Evolutionary conservation across 2,113 vertebrate species (phyloP).

Genomic region (Meleagris gallopavo): DNA sequence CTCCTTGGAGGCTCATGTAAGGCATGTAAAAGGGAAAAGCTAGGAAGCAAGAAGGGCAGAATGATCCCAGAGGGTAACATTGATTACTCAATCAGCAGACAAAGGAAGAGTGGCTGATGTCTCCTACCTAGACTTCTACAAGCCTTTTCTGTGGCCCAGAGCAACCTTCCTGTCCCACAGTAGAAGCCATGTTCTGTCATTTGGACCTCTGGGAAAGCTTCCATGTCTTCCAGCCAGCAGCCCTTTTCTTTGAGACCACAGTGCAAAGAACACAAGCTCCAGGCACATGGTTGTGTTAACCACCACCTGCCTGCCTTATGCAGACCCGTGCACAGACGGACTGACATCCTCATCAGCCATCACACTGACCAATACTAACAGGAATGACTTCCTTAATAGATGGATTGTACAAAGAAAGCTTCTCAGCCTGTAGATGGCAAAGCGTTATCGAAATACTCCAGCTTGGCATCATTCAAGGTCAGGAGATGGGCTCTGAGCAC

Average conservation of each 20-base stretch:
- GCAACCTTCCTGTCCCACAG: background rate
- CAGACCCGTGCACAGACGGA: background rate
- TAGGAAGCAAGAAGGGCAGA: too few species aligned
- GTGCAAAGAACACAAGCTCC: background rate
- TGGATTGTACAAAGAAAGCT: background rate
- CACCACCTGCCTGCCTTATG: background rate
- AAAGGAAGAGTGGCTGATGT: background rate
- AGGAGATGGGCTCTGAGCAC: too few species aligned
- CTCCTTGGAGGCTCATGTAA: background rate
- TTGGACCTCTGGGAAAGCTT: background rate
- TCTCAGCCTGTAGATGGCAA: background rate
- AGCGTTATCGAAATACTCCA: background rate
- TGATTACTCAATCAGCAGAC: background rate
- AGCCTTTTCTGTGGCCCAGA: background rate
- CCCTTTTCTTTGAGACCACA: background rate
- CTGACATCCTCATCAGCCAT: background rate
- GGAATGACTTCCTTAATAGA: background rate
- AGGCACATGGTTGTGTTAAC: fast-evolving
- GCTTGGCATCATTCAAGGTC: background rate
- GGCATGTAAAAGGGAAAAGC: too few species aligned
- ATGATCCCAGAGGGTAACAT: background rate
- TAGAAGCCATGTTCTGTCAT: background rate
- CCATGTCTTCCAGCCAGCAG: background rate
- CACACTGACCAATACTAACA: background rate
- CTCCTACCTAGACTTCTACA: background rate